Base-by-base conservation (phyloP, 2,113 vertebrate species). In the Ascaphus truei region DNA sequence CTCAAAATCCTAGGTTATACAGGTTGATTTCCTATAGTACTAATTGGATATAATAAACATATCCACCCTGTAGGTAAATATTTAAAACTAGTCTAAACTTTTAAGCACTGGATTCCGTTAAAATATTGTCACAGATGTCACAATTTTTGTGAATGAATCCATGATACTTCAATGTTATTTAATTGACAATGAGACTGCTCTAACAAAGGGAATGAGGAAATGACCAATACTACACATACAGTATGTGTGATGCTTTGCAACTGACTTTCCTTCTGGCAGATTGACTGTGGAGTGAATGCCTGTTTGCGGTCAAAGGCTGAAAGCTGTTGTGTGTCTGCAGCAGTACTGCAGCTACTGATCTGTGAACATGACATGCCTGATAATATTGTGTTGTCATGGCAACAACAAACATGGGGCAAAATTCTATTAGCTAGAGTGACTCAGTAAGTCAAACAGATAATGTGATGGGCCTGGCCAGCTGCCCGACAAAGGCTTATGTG, bases 71-170 rank as follows among this genome's bases (percentile, higher is more conserved):
- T 89, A 88, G 86, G 81, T 87, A 86, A 83, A 88, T 85, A 90
- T 88, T 89, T 89, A 90, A 89, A 92, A 85, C 83, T 88, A 85
- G 33, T 34, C 7, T 34, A 34, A 39, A 84, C 85, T 91, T 85
- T 84, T 79, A 89, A 85, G 81, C 85, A 89, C 79, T 81, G 83
- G 80, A 83, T 91, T 90, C 87, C 88, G 88, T 90, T 90, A 87
- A 90, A 90, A 88, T 89, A 83, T 83, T 83, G 85, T 88, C 86
- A 86, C 83, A 86, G 81, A 86, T 88, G 88, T 91, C 89, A 93
- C 89, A 89, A 90, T 90, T 92, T 93, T 87, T 90, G 87, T 91
- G 92, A 93, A 91, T 89, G 88, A 93, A 95, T 89, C 90, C 90
- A 92, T 89, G 90, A 89, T 78, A 82, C 86, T 88, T 88, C 81